Evolutionary conservation across 1,140 invertebrate genomes (phyloP), one percentile per base, ranked within the genome.

Genomic region (Lycorma delicatula): DNA sequence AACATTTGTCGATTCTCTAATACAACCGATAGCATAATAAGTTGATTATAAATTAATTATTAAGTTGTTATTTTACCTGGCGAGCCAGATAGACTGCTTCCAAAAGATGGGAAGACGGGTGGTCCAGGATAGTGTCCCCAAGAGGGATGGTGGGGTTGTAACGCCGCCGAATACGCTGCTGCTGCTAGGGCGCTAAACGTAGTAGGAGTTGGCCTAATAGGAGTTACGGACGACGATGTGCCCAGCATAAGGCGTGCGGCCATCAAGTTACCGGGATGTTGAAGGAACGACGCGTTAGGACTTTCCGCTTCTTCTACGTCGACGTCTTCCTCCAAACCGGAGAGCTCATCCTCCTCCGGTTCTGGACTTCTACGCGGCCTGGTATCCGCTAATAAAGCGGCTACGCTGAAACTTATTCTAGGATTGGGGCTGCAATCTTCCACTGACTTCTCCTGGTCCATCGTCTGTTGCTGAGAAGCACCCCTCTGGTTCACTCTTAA

Each of bases 341-440:
- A 41, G 9, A 57, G 13, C 9, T 57, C 58, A 2, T 62, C 63
- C 51, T 64, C 63, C 25, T 60, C 56, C 5, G 56, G 57, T 22
- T 36, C 56, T 50, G 53, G 61, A 27, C 23, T 58, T 48, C 52
- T 60, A 50, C 7, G 23, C 49, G 48, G 61, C 56, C 63, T 36
- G 25, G 72, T 74, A 60, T 77, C 72, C 1, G 73, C 74, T 2
- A 77, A 49, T 2, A 78, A 65, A 0, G 75, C 71, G 0, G 73
- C 76, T n/a, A 77, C 75, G 48, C 73, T 75, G 64, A 78, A 78
- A 54, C 74, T 77, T 28, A 78, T 65, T 36, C 67, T 64, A 13
- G 25, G 72, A 49, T 60, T 56, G 29, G 63, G 64, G 27, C 65
- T 66, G 41, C 64, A 44, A 41, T 29, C 27, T 7, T 57, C 56